phyloP scores from a whole-genome alignment of 92 coral and sea anemone genomes.

The Porites cylindrica region DNA sequence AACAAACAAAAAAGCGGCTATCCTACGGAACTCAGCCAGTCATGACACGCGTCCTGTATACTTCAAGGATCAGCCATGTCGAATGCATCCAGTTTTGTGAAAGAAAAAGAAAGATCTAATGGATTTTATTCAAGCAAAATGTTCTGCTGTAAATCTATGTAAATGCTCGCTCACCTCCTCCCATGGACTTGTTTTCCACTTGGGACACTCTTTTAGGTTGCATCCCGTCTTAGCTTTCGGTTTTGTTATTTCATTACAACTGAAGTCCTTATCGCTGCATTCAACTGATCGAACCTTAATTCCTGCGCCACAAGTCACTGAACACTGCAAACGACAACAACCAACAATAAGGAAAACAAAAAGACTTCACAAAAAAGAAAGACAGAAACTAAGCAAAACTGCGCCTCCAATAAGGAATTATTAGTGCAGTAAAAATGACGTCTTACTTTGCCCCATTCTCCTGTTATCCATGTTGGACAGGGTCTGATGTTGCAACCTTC shows the following conservation, averaged over 20 bases:
- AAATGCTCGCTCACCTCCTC: conserved; percentile 45
- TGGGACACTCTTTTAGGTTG: conserved; percentile 60
- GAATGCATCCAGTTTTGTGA: too few relatives aligned
- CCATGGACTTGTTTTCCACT: conserved; percentile 73
- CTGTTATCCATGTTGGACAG: conserved; percentile 73
- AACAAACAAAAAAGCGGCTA: too few relatives aligned
- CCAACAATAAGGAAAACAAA: background rate
- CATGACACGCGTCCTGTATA: too few relatives aligned
- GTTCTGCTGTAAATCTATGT: background rate
- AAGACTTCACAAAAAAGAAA: background rate
- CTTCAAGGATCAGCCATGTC: too few relatives aligned
- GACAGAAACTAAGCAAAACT: background rate
- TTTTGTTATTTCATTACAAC: conserved; percentile 25
- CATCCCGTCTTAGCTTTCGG: conserved; percentile 54
- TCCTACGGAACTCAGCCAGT: too few relatives aligned
- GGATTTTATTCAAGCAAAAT: background rate
- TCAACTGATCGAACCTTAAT: conserved; percentile 67
- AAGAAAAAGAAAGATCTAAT: too few relatives aligned
- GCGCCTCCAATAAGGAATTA: background rate
- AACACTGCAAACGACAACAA: background rate
- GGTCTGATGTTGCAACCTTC: conserved; percentile 63
- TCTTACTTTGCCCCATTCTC: conserved; percentile 84
- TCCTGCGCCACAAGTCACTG: conserved; percentile 89
- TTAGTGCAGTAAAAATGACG: background rate
- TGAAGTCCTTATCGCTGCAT: conserved; percentile 46